phyloP scores from a whole-genome alignment of 1,140 invertebrate species.

The Drosophila sp. region DNA sequence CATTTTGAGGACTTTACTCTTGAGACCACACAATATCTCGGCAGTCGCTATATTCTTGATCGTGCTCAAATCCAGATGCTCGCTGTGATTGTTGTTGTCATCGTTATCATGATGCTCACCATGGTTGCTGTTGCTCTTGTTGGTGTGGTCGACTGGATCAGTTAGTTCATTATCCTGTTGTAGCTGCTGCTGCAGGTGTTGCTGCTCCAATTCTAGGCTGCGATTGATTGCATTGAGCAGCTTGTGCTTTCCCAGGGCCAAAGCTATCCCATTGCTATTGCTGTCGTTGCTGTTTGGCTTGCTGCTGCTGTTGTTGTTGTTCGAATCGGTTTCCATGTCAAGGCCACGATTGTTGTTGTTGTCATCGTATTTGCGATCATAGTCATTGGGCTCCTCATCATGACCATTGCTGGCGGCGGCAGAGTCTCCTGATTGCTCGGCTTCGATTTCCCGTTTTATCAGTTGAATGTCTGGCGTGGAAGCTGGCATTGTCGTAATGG shows the following conservation, averaged over 20 bases:
- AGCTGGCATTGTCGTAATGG: slow-evolving; percentile 29
- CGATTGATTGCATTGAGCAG: slow-evolving; percentile 70
- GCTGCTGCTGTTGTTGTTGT: slow-evolving; percentile 75
- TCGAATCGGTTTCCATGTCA: slow-evolving; percentile 70
- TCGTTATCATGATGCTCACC: slow-evolving; percentile 44
- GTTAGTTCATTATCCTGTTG: slow-evolving; percentile 6
- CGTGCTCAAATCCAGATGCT: slow-evolving; percentile 73
- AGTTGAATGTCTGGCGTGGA: slow-evolving; percentile 65
- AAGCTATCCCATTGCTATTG: slow-evolving; percentile 53
- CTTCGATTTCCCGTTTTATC: slow-evolving; percentile 64
- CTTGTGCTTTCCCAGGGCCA: slow-evolving; percentile 67
- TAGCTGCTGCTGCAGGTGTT: slow-evolving; percentile 42
- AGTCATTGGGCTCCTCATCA: slow-evolving; percentile 54
- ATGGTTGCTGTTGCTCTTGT: slow-evolving; percentile 43
- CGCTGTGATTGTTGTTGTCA: slow-evolving; percentile 66
- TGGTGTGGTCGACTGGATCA: background rate
- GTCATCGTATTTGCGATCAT: slow-evolving; percentile 70
- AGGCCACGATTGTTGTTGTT: slow-evolving; percentile 70
- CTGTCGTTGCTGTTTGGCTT: slow-evolving; percentile 41
- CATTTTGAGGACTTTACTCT: slow-evolving; percentile 80
- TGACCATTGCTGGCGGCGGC: slow-evolving; percentile 55
- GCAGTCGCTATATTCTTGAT: slow-evolving; percentile 80
- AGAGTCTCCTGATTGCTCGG: slow-evolving; percentile 29
- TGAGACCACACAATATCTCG: slow-evolving; percentile 74
- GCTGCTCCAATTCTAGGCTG: slow-evolving; percentile 60